A percentile compares a stretch with the other conserved stretches of the same genome.
Evolutionary conservation across 2,113 vertebrate genomes (phyloP).

Genomic region (Pholis gunnellus): DNA sequence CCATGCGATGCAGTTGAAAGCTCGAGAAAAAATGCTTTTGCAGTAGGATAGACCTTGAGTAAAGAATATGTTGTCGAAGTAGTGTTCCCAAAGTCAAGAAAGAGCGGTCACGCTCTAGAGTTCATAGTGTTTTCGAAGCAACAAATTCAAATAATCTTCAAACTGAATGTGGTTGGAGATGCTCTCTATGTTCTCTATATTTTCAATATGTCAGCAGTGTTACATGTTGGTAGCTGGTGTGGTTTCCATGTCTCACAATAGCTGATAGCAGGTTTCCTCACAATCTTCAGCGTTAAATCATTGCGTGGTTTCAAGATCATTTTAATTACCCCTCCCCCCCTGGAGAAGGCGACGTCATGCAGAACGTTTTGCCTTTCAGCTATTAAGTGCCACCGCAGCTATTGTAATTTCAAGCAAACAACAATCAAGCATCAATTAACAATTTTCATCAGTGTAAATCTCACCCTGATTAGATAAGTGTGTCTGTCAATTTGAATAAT

Average conservation of each 20-base stretch:
- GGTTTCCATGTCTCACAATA: too few relatives aligned
- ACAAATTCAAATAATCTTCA: background rate
- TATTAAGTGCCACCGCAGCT: background rate
- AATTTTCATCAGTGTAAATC: conserved; percentile 22
- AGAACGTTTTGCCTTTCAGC: conserved; percentile 8
- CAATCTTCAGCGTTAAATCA: background rate
- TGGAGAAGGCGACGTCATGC: background rate
- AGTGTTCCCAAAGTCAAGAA: too few relatives aligned
- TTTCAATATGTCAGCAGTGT: background rate
- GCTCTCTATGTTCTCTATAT: background rate
- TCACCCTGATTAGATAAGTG: conserved; percentile 30
- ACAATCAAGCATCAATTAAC: conserved; percentile 32
- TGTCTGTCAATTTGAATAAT: conserved; percentile 12
- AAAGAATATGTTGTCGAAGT: background rate
- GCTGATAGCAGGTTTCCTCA: background rate
- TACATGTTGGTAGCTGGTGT: background rate
- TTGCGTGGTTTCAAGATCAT: background rate
- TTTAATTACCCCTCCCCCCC: background rate
- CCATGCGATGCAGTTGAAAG: background rate
- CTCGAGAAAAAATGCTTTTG: background rate
- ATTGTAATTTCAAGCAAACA: conserved; percentile 30
- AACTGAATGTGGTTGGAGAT: background rate
- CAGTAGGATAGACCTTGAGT: background rate
- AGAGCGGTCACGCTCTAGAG: background rate
- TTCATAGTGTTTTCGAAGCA: background rate